Percentiles rank a stretch among this genome's conserved stretches.
These are phyloP conservation scores for Tillus elongatus DNA, from an alignment of 2,888 invertebrate species.

Conservation along the genomic window DNA sequence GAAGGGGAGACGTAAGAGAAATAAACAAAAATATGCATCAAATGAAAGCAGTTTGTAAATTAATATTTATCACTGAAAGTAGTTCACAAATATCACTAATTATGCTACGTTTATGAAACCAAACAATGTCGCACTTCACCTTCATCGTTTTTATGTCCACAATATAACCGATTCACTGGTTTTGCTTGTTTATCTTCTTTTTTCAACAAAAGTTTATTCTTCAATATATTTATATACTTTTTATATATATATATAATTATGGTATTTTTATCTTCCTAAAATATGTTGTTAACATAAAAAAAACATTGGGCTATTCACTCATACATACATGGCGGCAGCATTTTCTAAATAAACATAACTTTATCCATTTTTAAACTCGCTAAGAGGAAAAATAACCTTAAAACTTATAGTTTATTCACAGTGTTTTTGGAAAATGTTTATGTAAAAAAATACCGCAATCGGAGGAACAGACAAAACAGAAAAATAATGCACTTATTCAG, in stretches of 20 bases:
- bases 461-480: no score
- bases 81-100: constrained; percentile 42
- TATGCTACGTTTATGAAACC: constrained; percentile 33
- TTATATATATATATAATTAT: constrained; percentile 33
- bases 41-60: constrained; percentile 25
- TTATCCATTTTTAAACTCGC: no score
- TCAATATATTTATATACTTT: constrained; percentile 27
- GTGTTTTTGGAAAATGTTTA: constrained; percentile 22
- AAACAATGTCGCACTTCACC: constrained; percentile 40
- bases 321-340: constrained; percentile 33
- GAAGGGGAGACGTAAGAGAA: not conserved
- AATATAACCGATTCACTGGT: constrained; percentile 29
- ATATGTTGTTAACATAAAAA: constrained; percentile 37
- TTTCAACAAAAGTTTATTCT: constrained; percentile 31
- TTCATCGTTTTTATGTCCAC: constrained; percentile 35
- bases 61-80: constrained; percentile 34
- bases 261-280: constrained; percentile 34
- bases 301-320: constrained; percentile 36
- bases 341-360: constrained; percentile 36
- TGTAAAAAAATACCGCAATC: constrained; percentile 34
- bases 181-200: constrained; percentile 16
- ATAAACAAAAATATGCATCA: constrained; percentile 26
- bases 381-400: no score
- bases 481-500: constrained; percentile 38
- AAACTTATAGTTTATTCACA: constrained; percentile 22